Base-by-base conservation (phyloP, 1,140 invertebrate genomes). In the Orchestia grillus region DNA sequence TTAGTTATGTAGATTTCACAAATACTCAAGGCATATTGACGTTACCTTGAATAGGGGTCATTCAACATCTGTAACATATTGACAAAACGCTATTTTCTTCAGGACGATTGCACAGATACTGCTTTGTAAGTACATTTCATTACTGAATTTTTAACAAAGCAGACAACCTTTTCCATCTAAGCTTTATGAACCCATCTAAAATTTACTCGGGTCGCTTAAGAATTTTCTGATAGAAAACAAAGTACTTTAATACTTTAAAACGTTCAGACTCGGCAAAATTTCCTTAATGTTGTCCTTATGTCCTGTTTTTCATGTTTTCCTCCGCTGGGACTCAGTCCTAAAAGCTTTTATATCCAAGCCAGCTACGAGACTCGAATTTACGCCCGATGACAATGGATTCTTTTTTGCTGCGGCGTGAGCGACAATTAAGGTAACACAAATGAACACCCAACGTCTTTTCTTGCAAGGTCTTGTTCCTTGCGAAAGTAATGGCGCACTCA, bases 401-500 rank as follows among this genome's bases (percentile, higher is more conserved):
- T 90, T 77, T 77, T 53, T 90, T 90, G 36, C 41, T 16, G 88
- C 28, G 88, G 88, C 43, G n/a, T 41, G 43, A 90, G 41, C 28
- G 88, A 90, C 88, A 90, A 90, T 90, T 90, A 90, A 41, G 88
- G 88, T 90, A 42, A 90, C 88, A 90, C 88, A 90, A 90, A 90
- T 90, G 88, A 90, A 90, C 88, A 44, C 88, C 88, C 43, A 44
- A 90, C 43, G 88, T 90, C 88, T 90, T 90, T 90, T 90, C 88
- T 90, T 90, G 88, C 88, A 15, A 41, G 88, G 41, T 90, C 88
- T 77, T 90, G 88, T 90, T 90, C 88, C 88, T 28, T 42, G 15
- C 3, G 43, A 90, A 90, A 90, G 88, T 90, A 90, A 90, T 90
- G 88, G 36, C 41, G 36, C 88, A 19, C 62, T 77, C 41, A 41